phyloP scores from a whole-genome alignment of 2,797 vertebrate genomes.

The Sebastes trivittatus region DNA sequence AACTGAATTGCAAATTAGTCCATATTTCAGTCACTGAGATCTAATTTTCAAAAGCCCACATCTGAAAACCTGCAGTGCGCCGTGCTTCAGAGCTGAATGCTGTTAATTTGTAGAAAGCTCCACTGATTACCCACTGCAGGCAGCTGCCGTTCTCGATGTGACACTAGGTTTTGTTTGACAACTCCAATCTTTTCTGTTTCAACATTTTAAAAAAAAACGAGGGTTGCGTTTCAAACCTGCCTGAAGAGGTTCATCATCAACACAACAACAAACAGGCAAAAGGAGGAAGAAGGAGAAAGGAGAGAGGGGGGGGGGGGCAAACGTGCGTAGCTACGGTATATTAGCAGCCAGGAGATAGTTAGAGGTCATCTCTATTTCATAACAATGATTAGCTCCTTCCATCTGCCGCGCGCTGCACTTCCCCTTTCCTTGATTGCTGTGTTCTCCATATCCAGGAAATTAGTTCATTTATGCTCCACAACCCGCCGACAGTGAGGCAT shows the following conservation, averaged over 20 bases:
- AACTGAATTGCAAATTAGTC: constrained; percentile 54
- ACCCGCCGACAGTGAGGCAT: constrained; percentile 69
- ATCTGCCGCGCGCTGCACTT: constrained; percentile 80
- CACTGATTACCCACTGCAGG: constrained; percentile 80
- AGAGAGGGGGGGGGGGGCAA: constrained; percentile 3
- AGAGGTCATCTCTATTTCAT: constrained; percentile 88
- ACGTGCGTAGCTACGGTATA: constrained; percentile 39
- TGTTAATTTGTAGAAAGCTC: constrained; percentile 79
- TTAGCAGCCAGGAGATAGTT: constrained; percentile 78
- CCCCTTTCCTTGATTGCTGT: constrained; percentile 83
- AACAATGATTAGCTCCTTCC: constrained; percentile 87
- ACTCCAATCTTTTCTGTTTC: constrained; percentile 78
- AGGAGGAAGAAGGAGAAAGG: neutral
- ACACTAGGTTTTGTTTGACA: constrained; percentile 74
- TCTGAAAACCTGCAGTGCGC: constrained; percentile 69
- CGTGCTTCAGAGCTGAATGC: constrained; percentile 76
- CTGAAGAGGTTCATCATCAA: constrained; percentile 56
- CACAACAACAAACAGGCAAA: constrained; percentile 53
- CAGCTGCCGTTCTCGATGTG: constrained; percentile 78
- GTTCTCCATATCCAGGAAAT: constrained; percentile 84
- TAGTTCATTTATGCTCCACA: constrained; percentile 82
- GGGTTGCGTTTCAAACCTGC: constrained; percentile 62
- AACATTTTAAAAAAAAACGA: constrained; percentile 36
- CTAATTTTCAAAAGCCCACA: constrained; percentile 62
- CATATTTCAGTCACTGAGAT: constrained; percentile 53